Percentiles rank a stretch among this genome's conserved stretches.
phyloP scores from a whole-genome alignment of 2,113 vertebrate species.

The Tricholaema leucomelas region DNA sequence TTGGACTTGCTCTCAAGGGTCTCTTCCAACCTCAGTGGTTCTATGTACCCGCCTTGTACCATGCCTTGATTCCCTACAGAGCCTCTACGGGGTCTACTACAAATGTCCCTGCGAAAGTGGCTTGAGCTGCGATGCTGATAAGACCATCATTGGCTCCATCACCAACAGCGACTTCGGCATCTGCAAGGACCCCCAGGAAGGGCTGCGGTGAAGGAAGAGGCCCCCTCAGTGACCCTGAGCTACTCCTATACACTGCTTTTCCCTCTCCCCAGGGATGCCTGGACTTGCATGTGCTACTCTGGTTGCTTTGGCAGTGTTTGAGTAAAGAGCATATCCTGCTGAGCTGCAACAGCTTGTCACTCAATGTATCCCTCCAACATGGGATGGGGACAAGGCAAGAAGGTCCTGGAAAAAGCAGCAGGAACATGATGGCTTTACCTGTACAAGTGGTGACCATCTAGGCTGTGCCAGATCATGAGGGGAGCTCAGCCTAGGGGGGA shows the following conservation, averaged over 20 bases:
- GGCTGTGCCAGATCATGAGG: background rate
- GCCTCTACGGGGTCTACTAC: conserved; percentile 76
- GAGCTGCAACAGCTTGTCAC: background rate
- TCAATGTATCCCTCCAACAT: rapidly evolving
- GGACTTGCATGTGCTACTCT: background rate
- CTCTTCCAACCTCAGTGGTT: too few relatives aligned
- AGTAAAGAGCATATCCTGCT: conserved; percentile 23
- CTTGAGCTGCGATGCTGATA: conserved; percentile 71
- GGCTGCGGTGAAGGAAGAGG: rapidly evolving
- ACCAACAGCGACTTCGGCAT: conserved; percentile 76
- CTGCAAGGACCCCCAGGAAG: conserved; percentile 63
- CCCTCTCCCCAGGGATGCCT: background rate
- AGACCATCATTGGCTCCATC: conserved; percentile 75
- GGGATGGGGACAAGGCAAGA: background rate
- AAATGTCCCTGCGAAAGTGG: conserved; percentile 81
- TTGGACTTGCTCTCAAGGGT: too few relatives aligned
- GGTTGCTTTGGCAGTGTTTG: rapidly evolving
- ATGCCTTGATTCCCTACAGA: conserved; percentile 47
- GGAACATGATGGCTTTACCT: background rate
- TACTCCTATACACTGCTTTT: background rate
- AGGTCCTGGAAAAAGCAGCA: rapidly evolving
- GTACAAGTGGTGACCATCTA: rapidly evolving
- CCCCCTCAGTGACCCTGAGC: rapidly evolving
- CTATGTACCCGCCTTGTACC: rapidly evolving
- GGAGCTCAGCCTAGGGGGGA: background rate